A percentile compares a stretch with the other conserved stretches of the same genome.
phyloP scores from a whole-genome alignment of 2,797 vertebrate species.

The Bothrops alternatus region DNA sequence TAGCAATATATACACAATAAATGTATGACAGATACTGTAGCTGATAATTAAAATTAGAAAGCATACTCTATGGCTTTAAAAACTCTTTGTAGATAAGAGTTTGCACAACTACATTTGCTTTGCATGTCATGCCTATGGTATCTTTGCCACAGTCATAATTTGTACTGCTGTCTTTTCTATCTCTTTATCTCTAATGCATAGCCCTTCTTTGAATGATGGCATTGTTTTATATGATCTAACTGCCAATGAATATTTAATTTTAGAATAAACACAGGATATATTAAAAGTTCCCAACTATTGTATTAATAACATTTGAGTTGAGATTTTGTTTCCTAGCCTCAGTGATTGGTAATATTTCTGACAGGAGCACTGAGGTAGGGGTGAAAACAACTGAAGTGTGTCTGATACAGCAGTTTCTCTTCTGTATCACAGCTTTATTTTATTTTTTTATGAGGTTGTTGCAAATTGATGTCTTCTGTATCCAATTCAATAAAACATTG shows the following conservation, averaged over 20 bases:
- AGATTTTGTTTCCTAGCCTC: constrained; percentile 63
- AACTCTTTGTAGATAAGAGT: constrained; percentile 46
- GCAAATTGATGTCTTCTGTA: constrained; percentile 65
- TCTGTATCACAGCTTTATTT: constrained; percentile 69
- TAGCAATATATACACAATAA: neutral
- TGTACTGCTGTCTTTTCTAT: constrained; percentile 36
- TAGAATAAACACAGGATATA: constrained; percentile 50
- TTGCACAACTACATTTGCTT: constrained; percentile 63
- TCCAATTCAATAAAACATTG: constrained; percentile 65
- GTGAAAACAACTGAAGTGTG: constrained; percentile 52
- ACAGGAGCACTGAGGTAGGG: constrained; percentile 54
- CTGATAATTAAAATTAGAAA: neutral
- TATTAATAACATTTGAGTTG: constrained; percentile 58
- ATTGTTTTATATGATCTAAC: constrained; percentile 58
- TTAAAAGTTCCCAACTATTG: constrained; percentile 62
- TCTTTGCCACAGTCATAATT: constrained; percentile 57
- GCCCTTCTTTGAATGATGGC: constrained; percentile 52
- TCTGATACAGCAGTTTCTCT: constrained; percentile 66
- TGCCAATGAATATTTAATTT: constrained; percentile 59
- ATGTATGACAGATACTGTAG: neutral
- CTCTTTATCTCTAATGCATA: constrained; percentile 54
- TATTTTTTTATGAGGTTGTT: constrained; percentile 63
- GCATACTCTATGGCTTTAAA: constrained; percentile 20
- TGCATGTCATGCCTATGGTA: constrained; percentile 60
- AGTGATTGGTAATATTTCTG: constrained; percentile 58